Conservation (phyloP, 2,113 vertebrate species). For the Thryonomys swinderianus region DNA sequence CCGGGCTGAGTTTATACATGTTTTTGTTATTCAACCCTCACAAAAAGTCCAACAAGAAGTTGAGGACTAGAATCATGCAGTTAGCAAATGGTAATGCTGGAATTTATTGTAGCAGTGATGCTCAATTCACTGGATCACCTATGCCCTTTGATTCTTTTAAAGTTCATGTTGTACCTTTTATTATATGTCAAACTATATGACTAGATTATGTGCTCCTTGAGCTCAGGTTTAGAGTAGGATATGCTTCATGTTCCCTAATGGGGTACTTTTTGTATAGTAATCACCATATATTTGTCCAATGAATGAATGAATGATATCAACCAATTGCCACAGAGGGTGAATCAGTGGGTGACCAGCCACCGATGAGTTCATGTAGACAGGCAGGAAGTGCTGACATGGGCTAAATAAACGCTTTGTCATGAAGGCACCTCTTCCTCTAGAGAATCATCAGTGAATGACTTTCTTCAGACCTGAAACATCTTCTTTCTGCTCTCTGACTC, state of each 20-base stretch:
- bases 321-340: not conserved
- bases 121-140: not conserved
- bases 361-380: not conserved
- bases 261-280: not conserved
- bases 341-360: conserved; percentile 10
- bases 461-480: not conserved
- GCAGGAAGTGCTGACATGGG: conserved; percentile 9
- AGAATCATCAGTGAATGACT: conserved; percentile 34
- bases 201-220: not conserved
- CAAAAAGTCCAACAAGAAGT: not conserved
- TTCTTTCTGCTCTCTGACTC: not conserved
- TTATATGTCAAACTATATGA: not conserved
- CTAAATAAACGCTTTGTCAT: not conserved
- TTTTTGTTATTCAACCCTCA: not conserved
- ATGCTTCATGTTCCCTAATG: not conserved
- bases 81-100: not conserved
- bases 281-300: not conserved
- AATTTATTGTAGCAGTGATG: not conserved
- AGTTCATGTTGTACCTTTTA: not conserved
- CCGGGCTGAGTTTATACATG: not conserved
- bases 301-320: conserved; percentile 17
- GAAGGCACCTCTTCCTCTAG: not conserved
- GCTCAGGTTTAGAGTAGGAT: not conserved
- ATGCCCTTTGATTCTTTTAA: not conserved
- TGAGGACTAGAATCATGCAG: not conserved